Base-by-base conservation (phyloP, 2,113 vertebrate species). In the Alces alces region DNA sequence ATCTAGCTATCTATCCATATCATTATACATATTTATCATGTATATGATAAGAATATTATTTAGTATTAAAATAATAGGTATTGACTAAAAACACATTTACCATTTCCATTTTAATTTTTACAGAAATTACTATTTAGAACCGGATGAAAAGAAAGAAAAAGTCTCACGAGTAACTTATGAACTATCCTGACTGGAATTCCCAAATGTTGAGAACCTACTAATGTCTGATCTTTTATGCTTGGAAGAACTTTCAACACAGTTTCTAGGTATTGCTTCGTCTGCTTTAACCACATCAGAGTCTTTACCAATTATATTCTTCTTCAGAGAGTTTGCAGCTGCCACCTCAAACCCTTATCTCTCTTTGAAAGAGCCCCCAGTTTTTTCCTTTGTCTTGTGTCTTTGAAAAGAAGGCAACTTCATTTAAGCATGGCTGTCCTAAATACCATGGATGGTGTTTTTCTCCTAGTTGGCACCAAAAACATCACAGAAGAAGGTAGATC, bases 401-500 rank as follows among this genome's bases (percentile, higher is more conserved):
- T 86, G 82, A 64, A 88, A 96, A 91, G 47, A 95, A 96, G 66
- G 66, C 57, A 86, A 93, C 87, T 79, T 93, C 88, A 30, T 88
- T 95, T 19, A 86, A 93, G 86, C 57, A 43, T 78, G 70, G 43
- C 89, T 92, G 79, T 94, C 43, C 93, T 90, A 52, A 96, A 91
- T 95, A 70, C 61, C 78, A 45, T 45, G 86, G 19, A 61, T 86
- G 86, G 88, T 89, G 83, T 96, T 97, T 96, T 95, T 43, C 55
- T 93, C 76, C 61, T 95, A 70, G 66, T 55, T 93, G 89, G 76
- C 70, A 94, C 23, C 86, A 96, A 61, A 95, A 95, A 61, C 96
- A 55, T 80, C 39, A 95, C 78, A 94, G 95, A 97, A 97, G 54
- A 89, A 97, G 89, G 60, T 91, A 93, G 86, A 86, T 97, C 93